Evolutionary conservation across 2,113 vertebrate genomes (phyloP).

Genomic region (Pterocles orientalis): DNA sequence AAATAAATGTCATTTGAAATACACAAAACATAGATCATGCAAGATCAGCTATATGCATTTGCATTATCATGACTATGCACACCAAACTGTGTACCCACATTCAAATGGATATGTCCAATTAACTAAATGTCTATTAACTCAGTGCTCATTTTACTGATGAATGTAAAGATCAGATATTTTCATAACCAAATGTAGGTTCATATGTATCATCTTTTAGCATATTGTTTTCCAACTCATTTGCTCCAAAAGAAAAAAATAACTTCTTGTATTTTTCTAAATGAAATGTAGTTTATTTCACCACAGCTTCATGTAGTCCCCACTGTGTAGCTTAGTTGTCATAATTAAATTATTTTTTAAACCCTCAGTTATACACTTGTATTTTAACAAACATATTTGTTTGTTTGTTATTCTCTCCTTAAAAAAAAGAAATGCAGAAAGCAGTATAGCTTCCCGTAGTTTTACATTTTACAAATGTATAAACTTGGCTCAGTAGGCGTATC

Average conservation of each 20-base stretch:
- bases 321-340: not conserved
- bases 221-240: not conserved
- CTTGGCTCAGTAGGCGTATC: fast-evolving
- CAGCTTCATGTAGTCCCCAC: not conserved
- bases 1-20: not conserved
- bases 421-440: not conserved
- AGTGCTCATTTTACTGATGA: not conserved
- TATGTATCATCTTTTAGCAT: not conserved
- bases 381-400: not conserved
- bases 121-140: not conserved
- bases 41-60: not conserved
- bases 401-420: not conserved
- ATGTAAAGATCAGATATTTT: not conserved
- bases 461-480: not conserved
- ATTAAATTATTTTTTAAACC: not conserved
- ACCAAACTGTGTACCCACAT: not conserved
- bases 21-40: not conserved
- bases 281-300: not conserved
- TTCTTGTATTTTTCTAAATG: not conserved
- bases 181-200: not conserved
- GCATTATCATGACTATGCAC: not conserved
- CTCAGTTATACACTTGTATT: not conserved
- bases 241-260: not conserved
- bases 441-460: not conserved
- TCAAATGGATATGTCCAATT: not conserved